Percentiles rank a stretch among this genome's conserved stretches.
Evolutionary conservation across 2,888 invertebrate species (phyloP).

Genomic region (Hirtodrosophila trivittata): DNA sequence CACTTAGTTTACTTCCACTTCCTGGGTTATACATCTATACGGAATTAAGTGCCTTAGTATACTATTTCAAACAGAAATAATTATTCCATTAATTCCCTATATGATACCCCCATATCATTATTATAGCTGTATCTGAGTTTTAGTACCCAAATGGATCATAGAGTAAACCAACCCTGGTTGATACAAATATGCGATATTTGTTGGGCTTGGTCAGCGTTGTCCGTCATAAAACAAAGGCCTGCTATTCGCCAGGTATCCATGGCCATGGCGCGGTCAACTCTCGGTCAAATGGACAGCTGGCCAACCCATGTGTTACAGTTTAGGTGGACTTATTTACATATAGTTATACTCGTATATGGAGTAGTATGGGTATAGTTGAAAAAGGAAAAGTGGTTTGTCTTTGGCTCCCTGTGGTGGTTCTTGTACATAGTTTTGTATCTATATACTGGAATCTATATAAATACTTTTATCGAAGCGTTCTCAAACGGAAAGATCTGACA

Average conservation of each 20-base stretch:
- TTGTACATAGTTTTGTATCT: not conserved
- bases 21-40: too few species aligned
- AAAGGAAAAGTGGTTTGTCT: constrained; percentile 34
- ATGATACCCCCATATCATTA: not conserved
- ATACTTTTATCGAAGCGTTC: not conserved
- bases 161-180: constrained; percentile 53
- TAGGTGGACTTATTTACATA: constrained; percentile 68
- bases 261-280: constrained; percentile 58
- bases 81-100: too few species aligned
- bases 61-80: too few species aligned
- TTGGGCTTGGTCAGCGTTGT: constrained; percentile 68
- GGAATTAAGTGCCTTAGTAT: too few species aligned
- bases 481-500: constrained; percentile 28
- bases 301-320: constrained; percentile 70
- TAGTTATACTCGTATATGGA: too few species aligned
- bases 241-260: constrained; percentile 55
- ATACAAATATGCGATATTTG: constrained; percentile 64
- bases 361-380: constrained; percentile 5
- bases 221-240: constrained; percentile 66
- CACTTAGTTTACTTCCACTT: too few species aligned
- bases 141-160: not conserved
- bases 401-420: constrained; percentile 8
- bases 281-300: constrained; percentile 57
- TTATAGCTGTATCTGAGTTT: not conserved
- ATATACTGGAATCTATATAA: too few species aligned